phyloP scores from a whole-genome alignment of 2,888 invertebrate species.

The Silvanus unidentatus region DNA sequence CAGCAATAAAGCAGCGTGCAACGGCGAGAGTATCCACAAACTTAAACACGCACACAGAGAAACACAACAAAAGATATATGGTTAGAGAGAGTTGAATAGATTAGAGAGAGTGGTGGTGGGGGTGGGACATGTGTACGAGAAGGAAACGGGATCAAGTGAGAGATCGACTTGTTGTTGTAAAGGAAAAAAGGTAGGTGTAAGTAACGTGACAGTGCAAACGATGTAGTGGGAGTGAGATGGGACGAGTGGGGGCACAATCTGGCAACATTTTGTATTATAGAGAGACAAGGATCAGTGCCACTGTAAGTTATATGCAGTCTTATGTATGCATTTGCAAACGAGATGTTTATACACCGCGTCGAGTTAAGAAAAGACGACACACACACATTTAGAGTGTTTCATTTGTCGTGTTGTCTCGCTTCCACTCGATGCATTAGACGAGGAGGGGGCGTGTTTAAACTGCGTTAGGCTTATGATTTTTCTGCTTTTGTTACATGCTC shows the following conservation, averaged over 20 bases:
- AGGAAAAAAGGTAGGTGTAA: no score
- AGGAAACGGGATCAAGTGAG: constrained; percentile 12
- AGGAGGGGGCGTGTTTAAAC: no score
- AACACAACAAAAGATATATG: constrained; percentile 33
- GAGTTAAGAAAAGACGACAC: constrained; percentile 26
- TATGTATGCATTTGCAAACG: constrained; percentile 42
- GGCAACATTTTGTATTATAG: constrained; percentile 29
- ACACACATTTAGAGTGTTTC: no score
- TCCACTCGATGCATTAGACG: no score
- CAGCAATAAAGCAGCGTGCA: constrained; percentile 25
- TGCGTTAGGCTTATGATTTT: no score
- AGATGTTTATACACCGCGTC: constrained; percentile 40
- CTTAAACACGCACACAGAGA: constrained; percentile 4
- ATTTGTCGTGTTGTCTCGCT: no score
- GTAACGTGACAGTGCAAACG: no score
- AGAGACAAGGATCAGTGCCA: constrained; percentile 40
- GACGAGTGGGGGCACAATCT: constrained; percentile 12
- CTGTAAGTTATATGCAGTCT: constrained; percentile 41
- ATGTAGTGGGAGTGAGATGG: constrained; percentile 8
- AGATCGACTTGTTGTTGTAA: not conserved
- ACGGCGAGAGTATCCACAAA: constrained; percentile 17
- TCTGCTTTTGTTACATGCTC: no score
- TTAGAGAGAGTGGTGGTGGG: not conserved
- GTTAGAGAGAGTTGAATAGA: constrained; percentile 6
- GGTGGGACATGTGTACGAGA: constrained; percentile 10